Percentiles rank a stretch among this genome's conserved stretches.
phyloP scores from a whole-genome alignment of 2,113 vertebrate species.

The Ammospiza nelsoni region DNA sequence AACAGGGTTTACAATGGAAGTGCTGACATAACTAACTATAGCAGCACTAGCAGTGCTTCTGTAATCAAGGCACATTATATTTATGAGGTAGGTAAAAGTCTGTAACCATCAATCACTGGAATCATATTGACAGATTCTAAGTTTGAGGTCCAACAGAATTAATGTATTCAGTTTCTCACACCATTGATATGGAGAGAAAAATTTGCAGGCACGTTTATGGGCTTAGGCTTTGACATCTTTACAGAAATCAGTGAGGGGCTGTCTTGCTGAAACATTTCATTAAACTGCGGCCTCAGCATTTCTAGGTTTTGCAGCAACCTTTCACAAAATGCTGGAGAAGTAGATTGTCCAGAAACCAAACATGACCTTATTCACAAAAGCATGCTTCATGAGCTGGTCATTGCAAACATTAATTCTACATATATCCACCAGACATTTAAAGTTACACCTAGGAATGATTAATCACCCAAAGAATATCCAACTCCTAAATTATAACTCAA shows the following conservation, averaged over 20 bases:
- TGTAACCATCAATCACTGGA: constrained; percentile 76
- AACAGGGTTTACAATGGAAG: constrained; percentile 75
- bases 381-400: neutral
- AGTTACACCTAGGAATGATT: constrained; percentile 68
- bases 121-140: constrained; percentile 75
- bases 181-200: constrained; percentile 53
- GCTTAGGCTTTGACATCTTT: constrained; percentile 53
- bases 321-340: neutral
- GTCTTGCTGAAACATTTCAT: constrained; percentile 42
- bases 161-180: constrained; percentile 67
- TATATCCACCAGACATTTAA: constrained; percentile 27
- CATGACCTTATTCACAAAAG: neutral
- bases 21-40: constrained; percentile 78
- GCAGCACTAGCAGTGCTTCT: constrained; percentile 64
- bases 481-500: constrained; percentile 76
- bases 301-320: neutral
- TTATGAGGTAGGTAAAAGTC: constrained; percentile 81
- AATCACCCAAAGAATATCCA: constrained; percentile 73
- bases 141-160: constrained; percentile 71
- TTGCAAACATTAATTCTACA: constrained; percentile 26
- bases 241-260: constrained; percentile 50
- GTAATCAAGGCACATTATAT: constrained; percentile 76
- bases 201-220: constrained; percentile 55
- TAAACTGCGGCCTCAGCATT: constrained; percentile 5
- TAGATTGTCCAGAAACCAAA: constrained; percentile 28